Conservation (phyloP, 2,888 invertebrate species). For the Pogonocherus hispidulus region DNA sequence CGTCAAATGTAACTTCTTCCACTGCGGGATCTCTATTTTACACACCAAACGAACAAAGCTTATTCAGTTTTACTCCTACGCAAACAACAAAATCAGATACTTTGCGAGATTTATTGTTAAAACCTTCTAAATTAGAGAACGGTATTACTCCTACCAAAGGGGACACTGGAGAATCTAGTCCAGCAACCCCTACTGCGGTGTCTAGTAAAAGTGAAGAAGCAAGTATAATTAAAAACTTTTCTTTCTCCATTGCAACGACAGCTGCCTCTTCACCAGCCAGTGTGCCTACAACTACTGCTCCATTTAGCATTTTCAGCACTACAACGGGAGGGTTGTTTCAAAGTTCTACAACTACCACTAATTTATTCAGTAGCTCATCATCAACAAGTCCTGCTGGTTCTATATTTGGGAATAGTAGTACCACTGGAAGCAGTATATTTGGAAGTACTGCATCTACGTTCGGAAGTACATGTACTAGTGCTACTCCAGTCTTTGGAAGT, state of each 20-base stretch:
- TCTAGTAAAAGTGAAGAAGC: not conserved
- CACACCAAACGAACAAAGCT: constrained; percentile 29
- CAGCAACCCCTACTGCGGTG: not conserved
- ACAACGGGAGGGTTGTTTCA: constrained; percentile 27
- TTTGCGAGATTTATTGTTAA: constrained; percentile 42
- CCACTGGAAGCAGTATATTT: constrained; percentile 32
- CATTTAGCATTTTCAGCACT: constrained; percentile 10
- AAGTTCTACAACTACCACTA: constrained; percentile 13
- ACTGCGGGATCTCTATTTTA: constrained; percentile 18
- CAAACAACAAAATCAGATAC: constrained; percentile 37
- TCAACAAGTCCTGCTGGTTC: not conserved
- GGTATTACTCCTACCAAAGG: constrained; percentile 27
- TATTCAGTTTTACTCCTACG: constrained; percentile 26
- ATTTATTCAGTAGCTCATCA: constrained; percentile 19
- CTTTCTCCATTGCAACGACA: constrained; percentile 1
- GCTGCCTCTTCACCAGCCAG: not conserved
- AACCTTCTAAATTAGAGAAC: constrained; percentile 34
- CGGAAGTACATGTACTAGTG: constrained; percentile 4
- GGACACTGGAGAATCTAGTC: not conserved
- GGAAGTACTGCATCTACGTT: constrained; percentile 20
- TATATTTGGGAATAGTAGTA: constrained; percentile 26
- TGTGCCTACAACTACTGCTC: not conserved
- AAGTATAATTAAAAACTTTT: constrained; percentile 4
- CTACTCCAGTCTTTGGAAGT: constrained; percentile 17
- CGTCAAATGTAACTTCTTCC: constrained; percentile 16